Evolutionary conservation across 2,113 vertebrate genomes (phyloP), one percentile per base, ranked within the genome.

Genomic region (Ammospiza caudacuta): DNA sequence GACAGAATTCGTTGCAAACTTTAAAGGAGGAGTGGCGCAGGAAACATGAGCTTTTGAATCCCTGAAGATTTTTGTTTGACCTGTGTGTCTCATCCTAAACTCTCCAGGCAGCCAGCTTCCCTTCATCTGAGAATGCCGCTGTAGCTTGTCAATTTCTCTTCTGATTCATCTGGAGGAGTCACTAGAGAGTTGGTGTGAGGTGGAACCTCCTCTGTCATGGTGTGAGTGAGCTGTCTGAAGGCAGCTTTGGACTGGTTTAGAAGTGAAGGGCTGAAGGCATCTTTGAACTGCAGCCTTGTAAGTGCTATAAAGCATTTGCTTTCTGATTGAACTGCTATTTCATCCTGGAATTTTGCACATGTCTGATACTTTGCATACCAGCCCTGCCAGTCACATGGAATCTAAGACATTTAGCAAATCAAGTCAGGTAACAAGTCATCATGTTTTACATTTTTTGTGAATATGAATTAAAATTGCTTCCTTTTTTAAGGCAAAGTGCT

Each of bases 21-120:
- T 87, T 82, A 70, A 70, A 72, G 29, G 10, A 21, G 62, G 28
- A 83, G 47, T 52, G 15, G 21, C 41, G 5, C 41, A 80, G 72
- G 79, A 90, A 88, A 77, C 37, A 58, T 7, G 63, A 76, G 43
- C 3, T 68, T 93, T 80, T 80, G 22, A 39, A 77, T 93, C 87
- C 68, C 67, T n/a, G 59, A 88, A 83, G 87, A 67, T 27, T 87
- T 82, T 55, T 89, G 37, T 66, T 92, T 90, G 84, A 95, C 82
- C 68, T 54, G 33, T 1, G 0, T 15, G 46, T 90, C 67, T 90
- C 55, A 41, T 89, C 49, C 72, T 72, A 64, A 93, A 51, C 25
- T 69, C 37, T 39, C 46, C 87, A 83, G 43, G 55, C 58, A 83
- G 41, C 52, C 61, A 76, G 61, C 25, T 37, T 79, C 22, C 22